Percentiles rank a stretch among this genome's conserved stretches.
Conservation (phyloP, 2,797 vertebrate genomes). For the Leuciscus waleckii region DNA sequence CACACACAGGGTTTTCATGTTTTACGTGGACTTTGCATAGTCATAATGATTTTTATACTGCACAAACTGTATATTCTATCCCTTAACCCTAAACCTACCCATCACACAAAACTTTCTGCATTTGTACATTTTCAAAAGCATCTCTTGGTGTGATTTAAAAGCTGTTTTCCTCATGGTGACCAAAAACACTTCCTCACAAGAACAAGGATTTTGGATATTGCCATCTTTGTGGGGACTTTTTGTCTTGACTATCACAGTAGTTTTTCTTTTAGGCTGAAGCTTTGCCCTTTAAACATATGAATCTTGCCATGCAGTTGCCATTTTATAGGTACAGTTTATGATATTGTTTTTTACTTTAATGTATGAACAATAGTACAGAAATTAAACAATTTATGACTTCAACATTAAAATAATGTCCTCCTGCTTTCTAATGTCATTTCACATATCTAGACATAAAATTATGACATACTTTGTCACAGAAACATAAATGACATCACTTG, state of each 20-base stretch:
- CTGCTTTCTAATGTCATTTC: conserved; percentile 15
- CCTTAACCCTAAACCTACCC: background rate
- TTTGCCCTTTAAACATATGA: background rate
- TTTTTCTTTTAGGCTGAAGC: background rate
- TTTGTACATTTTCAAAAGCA: too few species aligned
- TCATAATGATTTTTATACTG: background rate
- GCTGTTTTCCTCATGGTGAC: too few species aligned
- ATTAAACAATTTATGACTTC: background rate
- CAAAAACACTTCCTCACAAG: too few species aligned
- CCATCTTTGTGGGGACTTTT: background rate
- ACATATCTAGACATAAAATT: conserved; percentile 9
- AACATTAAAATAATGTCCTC: conserved; percentile 1
- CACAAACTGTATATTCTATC: background rate
- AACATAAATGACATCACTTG: conserved; percentile 13
- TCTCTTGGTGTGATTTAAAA: too few species aligned
- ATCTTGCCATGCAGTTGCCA: too few species aligned
- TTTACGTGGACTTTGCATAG: background rate
- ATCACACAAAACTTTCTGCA: background rate
- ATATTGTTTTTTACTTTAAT: background rate
- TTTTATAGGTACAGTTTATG: background rate
- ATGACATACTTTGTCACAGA: background rate
- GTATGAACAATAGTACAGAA: conserved; percentile 4
- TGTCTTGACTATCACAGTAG: background rate
- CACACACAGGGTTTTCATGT: background rate
- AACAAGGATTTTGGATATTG: too few species aligned